These are phyloP conservation scores for Oreohelix idahoensis DNA, from an alignment of 1,140 invertebrate genomes.

Conservation along the genomic window DNA sequence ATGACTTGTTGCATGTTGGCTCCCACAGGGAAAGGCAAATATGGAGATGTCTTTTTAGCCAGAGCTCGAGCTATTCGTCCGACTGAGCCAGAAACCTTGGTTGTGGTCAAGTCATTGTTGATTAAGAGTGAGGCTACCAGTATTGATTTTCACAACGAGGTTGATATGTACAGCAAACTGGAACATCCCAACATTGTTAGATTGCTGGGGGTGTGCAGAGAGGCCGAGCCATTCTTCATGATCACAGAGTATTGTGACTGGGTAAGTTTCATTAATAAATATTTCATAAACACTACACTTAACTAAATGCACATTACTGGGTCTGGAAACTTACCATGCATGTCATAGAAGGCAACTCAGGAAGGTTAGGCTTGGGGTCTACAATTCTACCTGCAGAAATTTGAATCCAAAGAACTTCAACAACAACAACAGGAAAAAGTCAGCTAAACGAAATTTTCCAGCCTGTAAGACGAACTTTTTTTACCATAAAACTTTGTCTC, in stretches of 20 bases:
- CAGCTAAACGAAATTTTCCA: too few species aligned
- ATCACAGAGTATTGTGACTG: slow-evolving; percentile 93
- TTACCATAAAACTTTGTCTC: too few species aligned
- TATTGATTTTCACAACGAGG: slow-evolving; percentile 88
- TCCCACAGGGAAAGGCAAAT: slow-evolving; percentile 85
- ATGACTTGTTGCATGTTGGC: not conserved
- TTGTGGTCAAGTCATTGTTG: slow-evolving; percentile 82
- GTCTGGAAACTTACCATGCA: too few species aligned
- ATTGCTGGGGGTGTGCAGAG: slow-evolving; percentile 85
- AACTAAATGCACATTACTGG: too few species aligned
- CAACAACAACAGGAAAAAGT: too few species aligned
- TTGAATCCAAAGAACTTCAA: too few species aligned
- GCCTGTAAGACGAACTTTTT: too few species aligned
- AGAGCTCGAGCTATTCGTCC: slow-evolving; percentile 76
- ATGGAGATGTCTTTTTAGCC: slow-evolving; percentile 89
- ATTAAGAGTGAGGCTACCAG: slow-evolving; percentile 84
- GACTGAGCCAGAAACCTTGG: slow-evolving; percentile 75
- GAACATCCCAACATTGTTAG: slow-evolving; percentile 86
- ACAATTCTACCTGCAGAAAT: too few species aligned
- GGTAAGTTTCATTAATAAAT: slow-evolving; percentile 79
- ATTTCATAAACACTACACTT: too few species aligned
- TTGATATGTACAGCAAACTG: slow-evolving; percentile 87
- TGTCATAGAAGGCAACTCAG: too few species aligned
- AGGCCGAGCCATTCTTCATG: slow-evolving; percentile 89
- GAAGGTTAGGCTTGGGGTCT: too few species aligned